A percentile compares a stretch with the other conserved stretches of the same genome.
Evolutionary conservation across 2,797 vertebrate genomes (phyloP).

Genomic region (Sebastes elongatus): DNA sequence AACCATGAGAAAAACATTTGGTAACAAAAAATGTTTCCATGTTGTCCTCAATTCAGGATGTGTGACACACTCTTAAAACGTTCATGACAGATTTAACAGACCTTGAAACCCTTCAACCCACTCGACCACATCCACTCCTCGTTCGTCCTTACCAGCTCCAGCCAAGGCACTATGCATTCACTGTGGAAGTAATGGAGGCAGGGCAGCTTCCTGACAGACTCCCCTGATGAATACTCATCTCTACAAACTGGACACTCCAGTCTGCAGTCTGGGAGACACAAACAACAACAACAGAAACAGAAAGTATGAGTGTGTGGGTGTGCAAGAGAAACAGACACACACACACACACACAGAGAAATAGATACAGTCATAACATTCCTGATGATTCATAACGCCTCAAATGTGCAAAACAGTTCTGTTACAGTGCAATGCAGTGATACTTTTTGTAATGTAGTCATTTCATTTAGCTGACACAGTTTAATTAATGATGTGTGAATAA

Average conservation of each 20-base stretch:
- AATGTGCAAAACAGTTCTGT: background rate
- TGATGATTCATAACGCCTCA: conserved; percentile 9
- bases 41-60: conserved; percentile 4
- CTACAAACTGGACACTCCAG: conserved; percentile 91
- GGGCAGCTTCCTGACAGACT: conserved; percentile 90
- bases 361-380: background rate
- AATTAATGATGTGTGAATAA: background rate
- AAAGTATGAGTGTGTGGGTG: background rate
- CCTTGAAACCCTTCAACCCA: conserved; percentile 6
- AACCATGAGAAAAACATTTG: background rate
- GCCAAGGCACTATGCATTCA: conserved; percentile 93
- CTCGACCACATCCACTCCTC: conserved; percentile 19
- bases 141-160: conserved; percentile 88
- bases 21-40: conserved; percentile 1
- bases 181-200: conserved; percentile 93
- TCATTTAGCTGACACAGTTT: background rate
- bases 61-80: conserved; percentile 14
- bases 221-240: conserved; percentile 87
- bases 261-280: conserved; percentile 67
- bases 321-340: background rate
- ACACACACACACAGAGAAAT: background rate
- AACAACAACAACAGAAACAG: conserved; percentile 21
- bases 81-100: conserved; percentile 7
- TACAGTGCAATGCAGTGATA: background rate
- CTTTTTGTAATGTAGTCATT: background rate